Conservation (phyloP, 1,140 invertebrate genomes). For the Eupristina koningsbergeri region DNA sequence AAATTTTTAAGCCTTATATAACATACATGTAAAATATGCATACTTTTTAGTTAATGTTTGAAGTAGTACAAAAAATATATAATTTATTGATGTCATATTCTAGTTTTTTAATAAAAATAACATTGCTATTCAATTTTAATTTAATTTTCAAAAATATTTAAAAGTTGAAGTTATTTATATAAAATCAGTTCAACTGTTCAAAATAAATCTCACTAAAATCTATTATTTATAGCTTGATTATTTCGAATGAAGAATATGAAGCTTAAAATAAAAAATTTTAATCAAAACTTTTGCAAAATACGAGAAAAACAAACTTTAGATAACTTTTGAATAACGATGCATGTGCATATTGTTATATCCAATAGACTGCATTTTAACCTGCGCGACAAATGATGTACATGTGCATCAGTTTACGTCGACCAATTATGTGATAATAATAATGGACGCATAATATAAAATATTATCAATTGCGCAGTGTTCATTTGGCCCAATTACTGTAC, state of each 20-base stretch:
- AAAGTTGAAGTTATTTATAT: neutral
- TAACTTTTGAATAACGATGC: neutral
- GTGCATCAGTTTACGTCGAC: constrained; percentile 13
- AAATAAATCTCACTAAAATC: neutral
- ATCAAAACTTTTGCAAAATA: neutral
- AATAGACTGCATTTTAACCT: neutral
- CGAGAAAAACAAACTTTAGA: neutral
- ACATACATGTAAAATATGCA: no score
- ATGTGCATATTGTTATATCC: neutral
- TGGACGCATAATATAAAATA: constrained; percentile 33
- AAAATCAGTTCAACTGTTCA: neutral
- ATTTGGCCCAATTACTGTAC: constrained; percentile 39
- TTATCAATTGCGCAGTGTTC: constrained; percentile 39
- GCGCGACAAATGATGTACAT: neutral
- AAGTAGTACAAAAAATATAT: no score
- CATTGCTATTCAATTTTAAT: neutral
- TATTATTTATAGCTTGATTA: neutral
- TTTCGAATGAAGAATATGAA: no score
- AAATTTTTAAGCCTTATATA: no score
- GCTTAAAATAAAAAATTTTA: neutral
- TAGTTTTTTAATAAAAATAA: no score
- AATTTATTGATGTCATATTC: no score
- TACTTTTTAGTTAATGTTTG: no score
- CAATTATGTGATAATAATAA: constrained; percentile 41
- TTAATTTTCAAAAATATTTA: neutral